These are phyloP conservation scores for Willowsia nigromaculata DNA, from an alignment of 2,888 invertebrate species.

Conservation along the genomic window DNA sequence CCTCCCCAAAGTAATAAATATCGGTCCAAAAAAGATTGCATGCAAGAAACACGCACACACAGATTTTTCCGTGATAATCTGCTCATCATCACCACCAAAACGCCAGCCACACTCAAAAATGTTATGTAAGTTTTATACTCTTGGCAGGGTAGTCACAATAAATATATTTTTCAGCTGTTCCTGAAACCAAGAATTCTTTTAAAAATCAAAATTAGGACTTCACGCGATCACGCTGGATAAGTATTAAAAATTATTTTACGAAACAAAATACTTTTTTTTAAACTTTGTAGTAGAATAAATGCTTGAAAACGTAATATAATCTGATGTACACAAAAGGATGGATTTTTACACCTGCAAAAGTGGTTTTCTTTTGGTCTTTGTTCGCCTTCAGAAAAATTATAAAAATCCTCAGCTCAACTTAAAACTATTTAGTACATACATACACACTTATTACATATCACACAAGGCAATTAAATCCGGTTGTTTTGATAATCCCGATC, in stretches of 20 bases:
- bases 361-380: slow-evolving; percentile 34
- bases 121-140: not conserved
- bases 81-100: slow-evolving; percentile 42
- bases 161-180: slow-evolving; percentile 33
- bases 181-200: not conserved
- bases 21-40: slow-evolving; percentile 43
- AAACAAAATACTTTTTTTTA: slow-evolving; percentile 47
- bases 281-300: not conserved
- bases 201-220: slow-evolving; percentile 57
- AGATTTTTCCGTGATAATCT: slow-evolving; percentile 59
- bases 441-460: slow-evolving; percentile 27
- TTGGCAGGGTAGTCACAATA: slow-evolving; percentile 28
- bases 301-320: not conserved
- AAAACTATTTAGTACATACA: slow-evolving; percentile 31
- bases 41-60: slow-evolving; percentile 50
- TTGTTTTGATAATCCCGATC: slow-evolving; percentile 59
- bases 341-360: slow-evolving; percentile 65
- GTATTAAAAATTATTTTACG: slow-evolving; percentile 24
- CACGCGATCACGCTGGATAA: slow-evolving; percentile 55
- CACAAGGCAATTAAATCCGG: slow-evolving; percentile 62
- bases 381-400: slow-evolving; percentile 25
- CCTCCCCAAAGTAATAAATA: not conserved
- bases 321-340: not conserved
- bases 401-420: not conserved
- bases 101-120: not conserved